phyloP scores from a whole-genome alignment of 1,140 invertebrate genomes.

The Polyergus mexicanus region DNA sequence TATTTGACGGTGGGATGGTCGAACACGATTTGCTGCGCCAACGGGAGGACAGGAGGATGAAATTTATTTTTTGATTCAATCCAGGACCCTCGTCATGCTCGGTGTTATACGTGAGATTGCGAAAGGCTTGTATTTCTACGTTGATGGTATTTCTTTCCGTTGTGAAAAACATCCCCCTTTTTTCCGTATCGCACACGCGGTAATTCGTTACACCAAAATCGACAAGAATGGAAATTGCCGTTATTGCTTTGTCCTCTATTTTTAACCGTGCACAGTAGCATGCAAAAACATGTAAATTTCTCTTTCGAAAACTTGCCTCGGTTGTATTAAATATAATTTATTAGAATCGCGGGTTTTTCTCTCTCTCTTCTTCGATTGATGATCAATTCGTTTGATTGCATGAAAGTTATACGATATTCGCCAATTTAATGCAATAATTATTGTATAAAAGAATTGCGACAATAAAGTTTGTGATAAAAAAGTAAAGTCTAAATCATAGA shows the following conservation, averaged over 20 bases:
- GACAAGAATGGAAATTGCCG: conserved; percentile 57
- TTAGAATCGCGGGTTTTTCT: background rate
- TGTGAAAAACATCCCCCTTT: conserved; percentile 38
- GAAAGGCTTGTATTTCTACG: conserved; percentile 61
- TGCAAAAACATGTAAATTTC: conserved; percentile 2
- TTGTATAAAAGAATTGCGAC: background rate
- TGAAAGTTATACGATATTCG: background rate
- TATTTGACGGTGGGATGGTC: conserved; percentile 76
- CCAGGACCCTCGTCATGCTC: conserved; percentile 49
- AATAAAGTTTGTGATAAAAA: background rate
- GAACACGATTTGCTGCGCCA: conserved; percentile 76
- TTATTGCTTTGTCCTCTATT: conserved; percentile 53
- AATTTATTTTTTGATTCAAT: conserved; percentile 76
- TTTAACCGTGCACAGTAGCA: conserved; percentile 15
- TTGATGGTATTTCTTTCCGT: conserved; percentile 59
- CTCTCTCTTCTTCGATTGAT: background rate
- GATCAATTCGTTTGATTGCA: background rate
- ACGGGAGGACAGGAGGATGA: conserved; percentile 62
- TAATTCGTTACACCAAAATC: conserved; percentile 62
- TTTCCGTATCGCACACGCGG: conserved; percentile 15
- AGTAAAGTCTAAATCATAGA: background rate
- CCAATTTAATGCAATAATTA: conserved; percentile 10
- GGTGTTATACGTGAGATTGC: conserved; percentile 59
- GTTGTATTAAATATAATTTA: conserved; percentile 22
- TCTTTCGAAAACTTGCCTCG: conserved; percentile 13